Evolutionary conservation across 2,888 invertebrate genomes (phyloP).

Genomic region (Holacanthella duospinosa): DNA sequence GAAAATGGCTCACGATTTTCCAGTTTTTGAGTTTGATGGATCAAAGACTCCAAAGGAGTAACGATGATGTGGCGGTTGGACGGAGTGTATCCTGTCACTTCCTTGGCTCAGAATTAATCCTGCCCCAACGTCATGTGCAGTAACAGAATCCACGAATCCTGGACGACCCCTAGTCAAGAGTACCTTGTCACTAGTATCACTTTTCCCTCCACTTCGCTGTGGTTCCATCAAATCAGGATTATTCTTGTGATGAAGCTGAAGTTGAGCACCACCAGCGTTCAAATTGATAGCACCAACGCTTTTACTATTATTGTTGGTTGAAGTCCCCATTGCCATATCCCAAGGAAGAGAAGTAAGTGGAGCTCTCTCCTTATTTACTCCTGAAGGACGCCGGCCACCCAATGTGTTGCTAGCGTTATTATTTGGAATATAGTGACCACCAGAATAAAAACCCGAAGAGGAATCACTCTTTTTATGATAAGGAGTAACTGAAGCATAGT

Average conservation of each 20-base stretch:
- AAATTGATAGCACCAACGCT: background rate
- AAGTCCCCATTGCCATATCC: constrained; percentile 18
- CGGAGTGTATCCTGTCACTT: background rate
- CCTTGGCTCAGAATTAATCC: background rate
- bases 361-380: constrained; percentile 24
- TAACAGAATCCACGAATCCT: background rate
- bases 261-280: background rate
- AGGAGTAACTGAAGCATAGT: background rate
- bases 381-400: constrained; percentile 26
- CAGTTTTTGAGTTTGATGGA: constrained; percentile 24
- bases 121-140: background rate
- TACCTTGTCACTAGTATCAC: background rate
- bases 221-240: background rate
- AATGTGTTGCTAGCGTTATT: constrained; percentile 27
- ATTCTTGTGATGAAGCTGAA: background rate
- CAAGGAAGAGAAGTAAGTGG: constrained; percentile 31
- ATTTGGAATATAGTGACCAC: constrained; percentile 31
- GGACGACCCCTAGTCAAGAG: background rate
- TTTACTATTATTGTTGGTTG: constrained; percentile 4
- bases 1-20: constrained; percentile 28
- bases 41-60: constrained; percentile 36
- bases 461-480: constrained; percentile 6
- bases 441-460: constrained; percentile 21
- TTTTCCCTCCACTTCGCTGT: background rate
- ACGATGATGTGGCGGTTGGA: constrained; percentile 23